Conservation (phyloP, 2,797 vertebrate species). For the Aldrovandia affinis region DNA sequence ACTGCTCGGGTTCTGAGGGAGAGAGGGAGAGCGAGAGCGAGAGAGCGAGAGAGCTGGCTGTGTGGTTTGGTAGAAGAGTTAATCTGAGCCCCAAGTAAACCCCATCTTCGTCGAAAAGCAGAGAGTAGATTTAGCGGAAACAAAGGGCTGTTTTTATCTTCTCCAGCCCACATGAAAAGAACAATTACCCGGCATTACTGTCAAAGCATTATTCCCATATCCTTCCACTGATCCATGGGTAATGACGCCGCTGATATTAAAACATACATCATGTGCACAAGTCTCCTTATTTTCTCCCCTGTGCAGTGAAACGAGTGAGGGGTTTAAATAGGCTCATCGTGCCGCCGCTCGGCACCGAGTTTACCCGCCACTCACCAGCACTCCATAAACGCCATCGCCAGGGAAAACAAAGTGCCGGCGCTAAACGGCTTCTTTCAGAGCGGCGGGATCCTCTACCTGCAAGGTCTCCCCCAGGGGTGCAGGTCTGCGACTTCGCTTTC, state of each 20-base stretch:
- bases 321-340: background rate
- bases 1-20: background rate
- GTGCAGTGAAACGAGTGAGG: background rate
- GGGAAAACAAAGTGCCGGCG: background rate
- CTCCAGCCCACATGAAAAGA: constrained; percentile 35
- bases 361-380: background rate
- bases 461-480: background rate
- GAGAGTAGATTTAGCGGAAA: constrained; percentile 27
- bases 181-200: constrained; percentile 28
- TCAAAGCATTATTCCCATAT: constrained; percentile 23
- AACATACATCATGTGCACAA: background rate
- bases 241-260: constrained; percentile 16
- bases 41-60: background rate
- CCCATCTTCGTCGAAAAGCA: constrained; percentile 23
- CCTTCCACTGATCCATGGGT: background rate
- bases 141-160: constrained; percentile 27
- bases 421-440: background rate
- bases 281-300: constrained; percentile 12
- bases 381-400: background rate
- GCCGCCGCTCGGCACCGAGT: background rate
- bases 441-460: background rate
- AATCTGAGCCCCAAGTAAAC: constrained; percentile 25
- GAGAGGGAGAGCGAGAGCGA: background rate
- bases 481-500: no score
- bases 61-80: constrained; percentile 21